Evolutionary conservation across 2,888 invertebrate genomes (phyloP).

Genomic region (Penaeus monodon): DNA sequence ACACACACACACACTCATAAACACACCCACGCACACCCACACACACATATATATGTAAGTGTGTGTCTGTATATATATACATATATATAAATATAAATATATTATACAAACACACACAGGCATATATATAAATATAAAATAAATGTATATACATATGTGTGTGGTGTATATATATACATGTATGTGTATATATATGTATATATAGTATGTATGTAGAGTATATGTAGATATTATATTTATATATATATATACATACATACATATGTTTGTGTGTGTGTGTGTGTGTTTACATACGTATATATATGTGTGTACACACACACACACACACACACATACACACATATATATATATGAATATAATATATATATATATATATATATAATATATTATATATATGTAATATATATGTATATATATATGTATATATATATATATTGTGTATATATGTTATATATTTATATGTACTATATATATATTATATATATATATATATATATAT

Average conservation of each 20-base stretch:
- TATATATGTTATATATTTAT: no score
- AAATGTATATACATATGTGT: slow-evolving; percentile 8
- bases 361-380: no score
- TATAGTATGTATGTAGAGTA: neutral
- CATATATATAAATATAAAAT: neutral
- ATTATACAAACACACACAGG: neutral
- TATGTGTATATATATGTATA: neutral
- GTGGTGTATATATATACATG: neutral
- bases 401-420: no score
- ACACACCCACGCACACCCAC: neutral
- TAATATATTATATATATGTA: no score
- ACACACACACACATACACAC: no score
- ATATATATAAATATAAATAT: neutral
- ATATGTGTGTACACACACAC: no score
- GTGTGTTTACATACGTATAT: neutral
- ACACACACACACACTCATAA: neutral
- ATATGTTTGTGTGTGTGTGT: neutral
- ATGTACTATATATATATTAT: no score
- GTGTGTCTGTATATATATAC: neutral
- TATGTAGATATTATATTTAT: no score
- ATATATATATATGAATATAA: no score
- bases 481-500: no score
- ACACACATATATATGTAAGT: neutral
- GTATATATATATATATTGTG: no score
- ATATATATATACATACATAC: neutral